Evolutionary conservation across 2,113 vertebrate genomes (phyloP).

Genomic region (Poeciliopsis retropinna): DNA sequence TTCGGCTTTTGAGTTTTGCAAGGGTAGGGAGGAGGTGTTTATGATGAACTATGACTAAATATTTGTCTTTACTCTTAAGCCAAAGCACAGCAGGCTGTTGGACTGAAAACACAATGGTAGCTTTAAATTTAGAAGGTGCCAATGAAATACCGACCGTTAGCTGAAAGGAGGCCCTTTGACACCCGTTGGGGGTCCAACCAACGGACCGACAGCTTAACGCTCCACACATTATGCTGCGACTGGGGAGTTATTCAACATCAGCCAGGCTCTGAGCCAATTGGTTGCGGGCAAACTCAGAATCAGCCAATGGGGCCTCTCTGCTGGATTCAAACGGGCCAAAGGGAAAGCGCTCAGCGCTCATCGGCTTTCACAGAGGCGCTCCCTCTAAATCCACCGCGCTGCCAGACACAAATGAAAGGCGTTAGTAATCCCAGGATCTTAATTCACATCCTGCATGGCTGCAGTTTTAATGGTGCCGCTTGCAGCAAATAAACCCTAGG

Average conservation of each 20-base stretch:
- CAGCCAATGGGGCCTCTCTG: constrained; percentile 46
- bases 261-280: constrained; percentile 44
- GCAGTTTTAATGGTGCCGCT: constrained; percentile 65
- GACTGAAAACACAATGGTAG: constrained; percentile 18
- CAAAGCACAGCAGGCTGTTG: constrained; percentile 30
- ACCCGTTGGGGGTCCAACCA: constrained; percentile 39
- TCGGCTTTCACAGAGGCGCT: constrained; percentile 44
- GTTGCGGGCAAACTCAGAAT: constrained; percentile 27
- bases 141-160: constrained; percentile 52
- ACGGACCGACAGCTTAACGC: constrained; percentile 53
- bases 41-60: constrained; percentile 26
- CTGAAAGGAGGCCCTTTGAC: constrained; percentile 42
- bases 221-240: constrained; percentile 45
- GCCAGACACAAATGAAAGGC: constrained; percentile 59
- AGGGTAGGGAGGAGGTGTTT: background rate
- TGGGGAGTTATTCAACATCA: constrained; percentile 56
- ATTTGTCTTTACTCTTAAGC: constrained; percentile 30
- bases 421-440: constrained; percentile 64
- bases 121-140: constrained; percentile 72
- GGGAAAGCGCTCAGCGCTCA: constrained; percentile 27
- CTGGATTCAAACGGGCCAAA: constrained; percentile 55
- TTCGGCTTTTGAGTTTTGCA: constrained; percentile 30
- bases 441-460: constrained; percentile 55
- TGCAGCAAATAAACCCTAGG: constrained; percentile 61
- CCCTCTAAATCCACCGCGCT: constrained; percentile 53